Percentiles rank a stretch among this genome's conserved stretches.
phyloP scores from a whole-genome alignment of 2,113 vertebrate species.

The Baryphthengus martii region DNA sequence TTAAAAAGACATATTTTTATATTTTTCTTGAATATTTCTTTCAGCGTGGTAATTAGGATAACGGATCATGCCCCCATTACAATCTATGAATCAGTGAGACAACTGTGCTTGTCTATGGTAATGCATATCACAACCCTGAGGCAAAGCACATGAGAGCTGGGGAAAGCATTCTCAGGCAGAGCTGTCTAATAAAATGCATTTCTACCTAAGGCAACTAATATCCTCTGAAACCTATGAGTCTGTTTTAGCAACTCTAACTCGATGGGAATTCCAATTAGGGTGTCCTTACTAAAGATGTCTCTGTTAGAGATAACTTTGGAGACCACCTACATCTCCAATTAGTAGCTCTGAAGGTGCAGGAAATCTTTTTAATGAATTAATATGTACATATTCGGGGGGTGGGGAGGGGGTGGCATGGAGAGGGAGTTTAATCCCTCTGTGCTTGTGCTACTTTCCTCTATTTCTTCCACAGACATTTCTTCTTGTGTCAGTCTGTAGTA shows the following conservation, averaged over 20 bases:
- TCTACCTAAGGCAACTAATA: slow-evolving; percentile 41
- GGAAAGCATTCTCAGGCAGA: slow-evolving; percentile 3
- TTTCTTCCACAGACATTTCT: not conserved
- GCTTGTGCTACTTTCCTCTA: not conserved
- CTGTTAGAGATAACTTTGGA: not conserved
- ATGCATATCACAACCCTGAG: slow-evolving; percentile 6
- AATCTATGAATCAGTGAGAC: slow-evolving; percentile 6
- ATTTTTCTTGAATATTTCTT: slow-evolving; percentile 28
- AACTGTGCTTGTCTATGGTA: slow-evolving; percentile 14
- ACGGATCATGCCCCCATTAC: not conserved
- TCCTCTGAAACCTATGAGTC: slow-evolving; percentile 17
- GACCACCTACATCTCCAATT: not conserved
- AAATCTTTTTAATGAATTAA: not conserved
- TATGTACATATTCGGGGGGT: not conserved
- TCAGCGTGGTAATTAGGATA: not conserved
- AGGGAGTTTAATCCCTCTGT: not conserved
- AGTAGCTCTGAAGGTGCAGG: not conserved
- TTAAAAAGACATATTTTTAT: not conserved
- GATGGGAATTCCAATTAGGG: slow-evolving; percentile 23
- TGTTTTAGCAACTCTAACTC: not conserved
- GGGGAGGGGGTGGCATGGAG: too few species aligned
- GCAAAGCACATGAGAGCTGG: not conserved
- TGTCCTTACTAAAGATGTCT: not conserved
- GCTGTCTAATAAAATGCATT: slow-evolving; percentile 33
- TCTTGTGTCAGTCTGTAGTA: not conserved